Evolutionary conservation across 2,797 vertebrate genomes (phyloP).

Genomic region (Helostoma temminkii): DNA sequence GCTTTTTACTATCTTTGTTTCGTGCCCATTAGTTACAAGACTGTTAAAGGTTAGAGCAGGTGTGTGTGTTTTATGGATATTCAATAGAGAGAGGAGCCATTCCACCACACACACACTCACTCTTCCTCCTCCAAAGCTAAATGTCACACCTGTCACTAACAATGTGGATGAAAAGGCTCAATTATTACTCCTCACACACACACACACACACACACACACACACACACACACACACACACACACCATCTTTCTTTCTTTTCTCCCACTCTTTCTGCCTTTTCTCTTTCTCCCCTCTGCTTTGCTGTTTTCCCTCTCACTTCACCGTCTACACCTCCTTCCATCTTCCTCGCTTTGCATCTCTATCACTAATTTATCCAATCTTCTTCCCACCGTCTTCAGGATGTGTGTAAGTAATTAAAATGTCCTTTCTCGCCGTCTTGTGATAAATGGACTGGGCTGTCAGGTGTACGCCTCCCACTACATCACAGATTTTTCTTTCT

Average conservation of each 20-base stretch:
- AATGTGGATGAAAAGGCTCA: constrained; percentile 66
- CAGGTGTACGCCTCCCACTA: constrained; percentile 38
- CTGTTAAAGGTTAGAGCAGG: constrained; percentile 55
- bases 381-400: background rate
- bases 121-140: constrained; percentile 31
- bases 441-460: constrained; percentile 53
- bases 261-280: background rate
- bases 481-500: constrained; percentile 10
- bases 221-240: too few species aligned
- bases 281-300: background rate
- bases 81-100: constrained; percentile 23
- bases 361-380: background rate
- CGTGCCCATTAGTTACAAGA: constrained; percentile 45
- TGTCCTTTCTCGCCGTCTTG: constrained; percentile 20
- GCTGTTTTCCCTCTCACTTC: too few species aligned
- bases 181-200: constrained; percentile 58
- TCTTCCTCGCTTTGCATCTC: background rate
- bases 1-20: constrained; percentile 18
- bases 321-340: background rate
- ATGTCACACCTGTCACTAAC: constrained; percentile 62
- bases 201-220: constrained; percentile 9
- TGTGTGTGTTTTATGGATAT: constrained; percentile 54
- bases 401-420: constrained; percentile 59
- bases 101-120: constrained; percentile 4
- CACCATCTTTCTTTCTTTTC: too few species aligned